These are phyloP conservation scores for Calyptommatus sinebrachiatus DNA, from an alignment of 2,113 vertebrate species.

Conservation along the genomic window DNA sequence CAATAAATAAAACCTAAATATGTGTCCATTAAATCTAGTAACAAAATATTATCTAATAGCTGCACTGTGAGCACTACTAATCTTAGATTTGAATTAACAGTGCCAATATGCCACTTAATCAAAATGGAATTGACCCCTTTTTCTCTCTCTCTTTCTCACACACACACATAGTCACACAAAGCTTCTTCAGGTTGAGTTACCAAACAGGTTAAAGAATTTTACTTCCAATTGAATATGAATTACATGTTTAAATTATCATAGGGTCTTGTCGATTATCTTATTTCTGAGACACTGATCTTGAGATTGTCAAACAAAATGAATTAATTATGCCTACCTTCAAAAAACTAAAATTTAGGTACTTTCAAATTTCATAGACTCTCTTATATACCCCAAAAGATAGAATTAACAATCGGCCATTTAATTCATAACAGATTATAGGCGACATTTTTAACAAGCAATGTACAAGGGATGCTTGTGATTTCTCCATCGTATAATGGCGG, in stretches of 20 bases:
- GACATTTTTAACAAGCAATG: constrained; percentile 34
- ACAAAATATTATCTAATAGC: not conserved
- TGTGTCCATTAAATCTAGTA: not conserved
- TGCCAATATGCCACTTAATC: constrained; percentile 50
- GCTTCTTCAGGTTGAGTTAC: constrained; percentile 16
- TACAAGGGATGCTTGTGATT: constrained; percentile 36
- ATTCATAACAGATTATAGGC: constrained; percentile 24
- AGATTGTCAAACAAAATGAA: constrained; percentile 29
- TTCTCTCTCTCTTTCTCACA: not conserved
- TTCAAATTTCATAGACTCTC: constrained; percentile 38
- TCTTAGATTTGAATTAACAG: constrained; percentile 28
- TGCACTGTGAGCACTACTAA: constrained; percentile 40
- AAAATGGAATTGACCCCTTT: constrained; percentile 52
- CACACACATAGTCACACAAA: not conserved
- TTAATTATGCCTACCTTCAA: not conserved
- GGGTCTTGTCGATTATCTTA: constrained; percentile 21
- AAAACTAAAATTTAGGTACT: constrained; percentile 14
- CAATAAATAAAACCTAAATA: not conserved
- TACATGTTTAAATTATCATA: not conserved
- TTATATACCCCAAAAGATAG: not conserved
- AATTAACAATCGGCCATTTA: not conserved
- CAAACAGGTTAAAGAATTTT: not conserved
- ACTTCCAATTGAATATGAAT: not conserved
- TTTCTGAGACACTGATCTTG: constrained; percentile 24
- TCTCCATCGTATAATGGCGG: constrained; percentile 30